Conservation (phyloP, 2,888 invertebrate species). For the Meandrusa payeni region DNA sequence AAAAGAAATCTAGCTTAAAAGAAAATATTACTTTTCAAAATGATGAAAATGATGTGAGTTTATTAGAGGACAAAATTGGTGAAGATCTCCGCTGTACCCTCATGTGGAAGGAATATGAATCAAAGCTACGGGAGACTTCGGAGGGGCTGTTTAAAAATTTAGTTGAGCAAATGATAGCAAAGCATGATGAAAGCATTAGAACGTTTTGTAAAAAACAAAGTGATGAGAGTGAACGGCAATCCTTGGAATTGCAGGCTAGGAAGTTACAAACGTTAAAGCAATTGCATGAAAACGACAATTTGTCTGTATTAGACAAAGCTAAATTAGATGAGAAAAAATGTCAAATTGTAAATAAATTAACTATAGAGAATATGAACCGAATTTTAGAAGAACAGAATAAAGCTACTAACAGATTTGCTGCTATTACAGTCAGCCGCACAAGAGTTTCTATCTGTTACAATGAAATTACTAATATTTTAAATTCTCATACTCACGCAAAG, state of each 20-base stretch:
- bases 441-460: constrained; percentile 80
- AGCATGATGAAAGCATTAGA: constrained; percentile 51
- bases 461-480: constrained; percentile 71
- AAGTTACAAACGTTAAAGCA: constrained; percentile 65
- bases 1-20: constrained; percentile 35
- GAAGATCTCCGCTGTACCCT: constrained; percentile 57
- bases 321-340: constrained; percentile 75
- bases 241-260: constrained; percentile 62
- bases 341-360: constrained; percentile 59
- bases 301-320: constrained; percentile 59
- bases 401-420: constrained; percentile 69
- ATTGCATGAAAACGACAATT: constrained; percentile 75
- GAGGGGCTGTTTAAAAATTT: constrained; percentile 53
- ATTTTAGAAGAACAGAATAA: constrained; percentile 75
- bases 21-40: constrained; percentile 37
- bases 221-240: constrained; percentile 55
- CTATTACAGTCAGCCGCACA: constrained; percentile 78
- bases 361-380: constrained; percentile 71
- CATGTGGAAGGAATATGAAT: constrained; percentile 57
- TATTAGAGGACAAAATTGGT: constrained; percentile 55
- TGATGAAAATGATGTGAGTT: constrained; percentile 41
- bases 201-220: constrained; percentile 55
- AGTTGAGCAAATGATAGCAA: constrained; percentile 57
- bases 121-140: constrained; percentile 48
- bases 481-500: constrained; percentile 63